Conservation (phyloP, 2,113 vertebrate species). For the Pangasianodon hypophthalmus region DNA sequence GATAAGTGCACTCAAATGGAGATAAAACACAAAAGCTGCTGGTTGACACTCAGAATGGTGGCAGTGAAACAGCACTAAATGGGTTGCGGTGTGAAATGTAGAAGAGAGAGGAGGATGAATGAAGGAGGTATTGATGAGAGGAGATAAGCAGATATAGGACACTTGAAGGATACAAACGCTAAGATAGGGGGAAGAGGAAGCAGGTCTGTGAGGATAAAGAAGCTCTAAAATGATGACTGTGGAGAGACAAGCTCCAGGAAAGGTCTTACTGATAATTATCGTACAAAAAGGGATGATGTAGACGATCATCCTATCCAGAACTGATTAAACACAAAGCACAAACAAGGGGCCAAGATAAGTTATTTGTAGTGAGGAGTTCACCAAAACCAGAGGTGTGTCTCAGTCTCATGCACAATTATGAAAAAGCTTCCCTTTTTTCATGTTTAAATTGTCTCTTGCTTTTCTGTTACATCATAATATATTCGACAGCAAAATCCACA, state of each 20-base stretch:
- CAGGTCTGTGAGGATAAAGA: not conserved
- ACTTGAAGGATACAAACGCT: not conserved
- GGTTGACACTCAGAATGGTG: not conserved
- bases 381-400: not conserved
- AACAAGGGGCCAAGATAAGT: not conserved
- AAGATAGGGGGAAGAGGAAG: not conserved
- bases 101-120: not conserved
- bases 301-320: not conserved
- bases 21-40: not conserved
- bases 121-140: not conserved
- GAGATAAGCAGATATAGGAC: not conserved
- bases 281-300: not conserved
- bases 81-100: not conserved
- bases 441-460: not conserved
- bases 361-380: not conserved
- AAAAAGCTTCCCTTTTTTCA: not conserved
- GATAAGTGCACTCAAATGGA: constrained; percentile 8
- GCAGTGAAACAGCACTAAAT: not conserved
- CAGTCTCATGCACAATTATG: not conserved
- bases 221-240: not conserved
- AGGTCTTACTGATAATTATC: not conserved
- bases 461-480: not conserved
- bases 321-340: not conserved
- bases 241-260: not conserved
- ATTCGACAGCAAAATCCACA: not conserved